Conservation (phyloP, 2,113 vertebrate genomes). For the Odocoileus virginianus region DNA sequence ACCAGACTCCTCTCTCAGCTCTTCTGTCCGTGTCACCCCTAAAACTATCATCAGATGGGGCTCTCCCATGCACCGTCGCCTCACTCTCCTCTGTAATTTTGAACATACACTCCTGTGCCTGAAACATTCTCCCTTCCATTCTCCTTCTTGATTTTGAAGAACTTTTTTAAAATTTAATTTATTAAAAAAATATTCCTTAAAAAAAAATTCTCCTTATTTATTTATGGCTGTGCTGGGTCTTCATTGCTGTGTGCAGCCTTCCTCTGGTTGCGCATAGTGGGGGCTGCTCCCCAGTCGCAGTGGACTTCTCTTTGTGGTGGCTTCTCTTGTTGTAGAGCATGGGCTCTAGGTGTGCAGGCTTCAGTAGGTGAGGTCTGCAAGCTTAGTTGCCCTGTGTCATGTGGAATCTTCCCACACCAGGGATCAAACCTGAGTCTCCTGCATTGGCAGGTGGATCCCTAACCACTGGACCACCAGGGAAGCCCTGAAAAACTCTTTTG, state of each 20-base stretch:
- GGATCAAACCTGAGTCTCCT: not conserved
- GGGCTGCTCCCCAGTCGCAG: not conserved
- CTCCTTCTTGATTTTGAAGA: not conserved
- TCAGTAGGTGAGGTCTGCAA: not conserved
- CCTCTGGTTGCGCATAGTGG: not conserved
- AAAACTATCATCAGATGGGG: not conserved
- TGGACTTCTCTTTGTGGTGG: not conserved
- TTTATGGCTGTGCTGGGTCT: not conserved
- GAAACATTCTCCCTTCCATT: not conserved
- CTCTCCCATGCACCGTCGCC: fast-evolving
- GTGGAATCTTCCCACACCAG: not conserved
- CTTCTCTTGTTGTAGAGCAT: not conserved
- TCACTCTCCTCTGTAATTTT: not conserved
- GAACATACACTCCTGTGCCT: not conserved
- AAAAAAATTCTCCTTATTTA: not conserved
- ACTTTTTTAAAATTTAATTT: not conserved
- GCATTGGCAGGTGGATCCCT: not conserved
- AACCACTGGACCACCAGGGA: not conserved
- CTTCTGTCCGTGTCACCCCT: not conserved
- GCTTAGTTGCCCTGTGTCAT: not conserved
- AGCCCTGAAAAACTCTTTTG: not conserved
- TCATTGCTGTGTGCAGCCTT: not conserved
- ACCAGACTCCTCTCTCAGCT: not conserved
- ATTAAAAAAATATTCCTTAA: not conserved
- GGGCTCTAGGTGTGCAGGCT: not conserved